Base-by-base conservation (phyloP, 2,113 vertebrate genomes). In the Lipophrys pholis region DNA sequence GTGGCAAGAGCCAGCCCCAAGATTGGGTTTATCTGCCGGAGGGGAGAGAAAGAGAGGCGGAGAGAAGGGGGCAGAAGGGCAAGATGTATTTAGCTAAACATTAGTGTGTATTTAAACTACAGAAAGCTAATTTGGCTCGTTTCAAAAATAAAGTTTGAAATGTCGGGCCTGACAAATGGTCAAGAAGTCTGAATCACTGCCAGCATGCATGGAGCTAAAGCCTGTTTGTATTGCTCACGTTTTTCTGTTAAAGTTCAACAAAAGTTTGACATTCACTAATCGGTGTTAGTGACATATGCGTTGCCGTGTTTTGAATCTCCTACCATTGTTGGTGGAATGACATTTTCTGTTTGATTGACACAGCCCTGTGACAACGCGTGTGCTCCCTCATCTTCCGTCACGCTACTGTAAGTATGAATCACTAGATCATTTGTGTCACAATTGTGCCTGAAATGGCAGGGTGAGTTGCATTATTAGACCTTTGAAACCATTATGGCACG, bases 1-100 rank as follows among this genome's bases (percentile, higher is more conserved):
- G 91, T 93, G 92, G 92, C 93, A 93, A 84, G 76, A 93, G 87
- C 74, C 88, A 81, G 84, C 76, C 78, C 58, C 56, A 80, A 86
- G 90, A 92, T 89, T 74, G 86, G 85, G 87, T 92, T 92, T 89
- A 85, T 92, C 82, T 85, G 82, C 67, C 74, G 14, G 46, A 80
- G 63, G 72, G 69, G 58, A 43, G 60, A 55, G 43, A 48, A 38
- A 42, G 66, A 30, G 50, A 61, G 30, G 17, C 38, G 52, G 41
- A 51, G 59, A 78, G 59, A 80, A 36, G 50, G 40, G 66, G 59
- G 21, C 56, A 79, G 38, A 38, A 80, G 49, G 72, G 69, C 52
- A 46, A 57, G 73, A 78, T 52, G 40, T 48, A 50, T 73, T 69
- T 67, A 49, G 73, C 60, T 41, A 50, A 61, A 69, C 64, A 80